Evolutionary conservation across 2,888 invertebrate species (phyloP), one percentile per base, ranked within the genome.

Genomic region (Parnassius apollo): DNA sequence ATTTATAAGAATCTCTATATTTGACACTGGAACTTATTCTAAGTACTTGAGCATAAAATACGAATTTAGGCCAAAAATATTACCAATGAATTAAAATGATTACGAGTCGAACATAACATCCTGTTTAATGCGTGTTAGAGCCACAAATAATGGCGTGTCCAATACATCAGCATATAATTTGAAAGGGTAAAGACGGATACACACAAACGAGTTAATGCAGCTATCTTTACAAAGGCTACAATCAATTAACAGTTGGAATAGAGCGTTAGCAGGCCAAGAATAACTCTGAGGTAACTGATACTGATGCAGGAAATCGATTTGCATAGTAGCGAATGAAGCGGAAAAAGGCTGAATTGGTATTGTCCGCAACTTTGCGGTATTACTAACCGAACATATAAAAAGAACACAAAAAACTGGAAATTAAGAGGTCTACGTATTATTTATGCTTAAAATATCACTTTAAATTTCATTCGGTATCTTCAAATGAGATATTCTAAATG

Each of bases 171-270:
- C 50, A 55, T 44, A 72, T 73, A 69, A 78, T 76, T 72, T 70
- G 71, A 76, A 82, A 82, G 82, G 79, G 80, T 83, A 86, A 85
- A 86, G 85, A 74, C 80, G 72, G 66, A 74, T 71, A 74, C 83
- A 84, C 78, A 81, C 82, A 74, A 82, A 79, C 71, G 75, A 74
- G 65, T 66, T 67, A 65, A 66, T 59, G 52, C 55, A 25, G 13
- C 59, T 44, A 52, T 57, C 63, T 54, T 55, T 66, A 69, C 75
- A 67, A 73, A 69, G 74, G 72, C 76, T 76, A 70, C 70, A 71
- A 74, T 74, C 73, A 76, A 79, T 78, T 75, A 74, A 61, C 69
- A 66, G 69, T 67, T 22, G 65, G 62, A 69, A 72, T 71, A 75
- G 74, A 73, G 74, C 68, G 70, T 66, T 66, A 65, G 66, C 69